Conservation (phyloP, 2,797 vertebrate genomes). For the Ctenosaura bakeri region DNA sequence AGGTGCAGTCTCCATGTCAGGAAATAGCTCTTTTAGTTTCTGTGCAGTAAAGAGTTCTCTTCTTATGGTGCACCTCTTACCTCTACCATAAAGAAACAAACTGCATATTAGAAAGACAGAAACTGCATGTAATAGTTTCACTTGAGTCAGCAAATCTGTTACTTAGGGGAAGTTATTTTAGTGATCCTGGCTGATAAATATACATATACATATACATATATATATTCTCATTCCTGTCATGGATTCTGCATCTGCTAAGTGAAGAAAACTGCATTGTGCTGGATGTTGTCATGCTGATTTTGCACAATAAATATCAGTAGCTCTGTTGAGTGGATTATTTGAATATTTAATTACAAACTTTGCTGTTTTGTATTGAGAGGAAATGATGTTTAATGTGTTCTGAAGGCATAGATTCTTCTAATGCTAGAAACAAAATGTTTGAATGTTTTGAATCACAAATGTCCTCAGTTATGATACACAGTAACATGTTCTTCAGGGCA, state of each 20-base stretch:
- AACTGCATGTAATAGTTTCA: no score
- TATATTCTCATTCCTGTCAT: neutral
- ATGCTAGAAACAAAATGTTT: conserved; percentile 5
- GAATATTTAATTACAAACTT: neutral
- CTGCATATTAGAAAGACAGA: no score
- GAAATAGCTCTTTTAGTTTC: neutral
- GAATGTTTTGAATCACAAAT: conserved; percentile 37
- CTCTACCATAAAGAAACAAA: neutral
- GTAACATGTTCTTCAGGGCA: neutral
- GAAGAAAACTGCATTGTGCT: neutral
- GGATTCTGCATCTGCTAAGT: neutral
- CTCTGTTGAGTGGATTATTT: neutral
- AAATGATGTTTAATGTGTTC: neutral
- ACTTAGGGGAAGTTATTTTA: neutral
- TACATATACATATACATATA: neutral
- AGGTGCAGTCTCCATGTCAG: neutral
- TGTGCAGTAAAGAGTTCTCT: neutral
- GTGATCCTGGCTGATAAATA: neutral
- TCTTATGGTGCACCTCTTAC: neutral
- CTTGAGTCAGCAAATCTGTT: neutral
- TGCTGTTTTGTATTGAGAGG: neutral
- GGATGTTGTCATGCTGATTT: neutral
- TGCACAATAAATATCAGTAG: neutral
- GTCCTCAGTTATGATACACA: conserved; percentile 2
- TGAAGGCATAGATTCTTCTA: conserved; percentile 26